phyloP scores from a whole-genome alignment of 2,113 vertebrate species.

The Delphinus delphis region DNA sequence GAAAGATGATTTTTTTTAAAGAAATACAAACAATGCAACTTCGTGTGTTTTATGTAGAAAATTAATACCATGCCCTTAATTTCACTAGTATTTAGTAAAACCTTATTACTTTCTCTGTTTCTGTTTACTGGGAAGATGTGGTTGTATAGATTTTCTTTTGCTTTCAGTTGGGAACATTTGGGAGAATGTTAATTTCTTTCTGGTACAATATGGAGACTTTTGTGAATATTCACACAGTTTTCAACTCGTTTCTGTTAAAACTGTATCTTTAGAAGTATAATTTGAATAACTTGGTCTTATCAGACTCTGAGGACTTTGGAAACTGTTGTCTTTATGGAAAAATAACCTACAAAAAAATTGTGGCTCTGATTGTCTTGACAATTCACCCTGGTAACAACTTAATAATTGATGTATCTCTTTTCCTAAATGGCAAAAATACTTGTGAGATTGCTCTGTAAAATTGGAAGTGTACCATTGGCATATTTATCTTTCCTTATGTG shows the following conservation, averaged over 20 bases:
- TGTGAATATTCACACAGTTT: conserved; percentile 18
- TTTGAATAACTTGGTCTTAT: conserved; percentile 8
- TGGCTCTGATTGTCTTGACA: not conserved
- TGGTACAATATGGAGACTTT: not conserved
- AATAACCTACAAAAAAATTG: not conserved
- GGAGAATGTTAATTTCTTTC: conserved; percentile 11
- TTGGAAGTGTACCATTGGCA: not conserved
- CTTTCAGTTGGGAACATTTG: not conserved
- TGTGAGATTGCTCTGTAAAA: not conserved
- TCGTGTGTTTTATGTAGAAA: not conserved
- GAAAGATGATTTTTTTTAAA: not conserved
- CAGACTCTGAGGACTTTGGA: conserved; percentile 12
- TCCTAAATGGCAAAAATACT: not conserved
- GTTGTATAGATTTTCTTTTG: not conserved
- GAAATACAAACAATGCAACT: not conserved
- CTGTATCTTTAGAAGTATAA: not conserved
- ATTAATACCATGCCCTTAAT: not conserved
- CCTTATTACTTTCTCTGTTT: not conserved
- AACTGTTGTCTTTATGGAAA: not conserved
- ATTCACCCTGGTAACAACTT: not conserved
- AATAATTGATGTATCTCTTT: not conserved
- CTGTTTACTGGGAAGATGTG: not conserved
- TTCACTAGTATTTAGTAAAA: conserved; percentile 23
- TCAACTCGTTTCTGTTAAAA: conserved; percentile 33
- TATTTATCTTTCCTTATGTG: not conserved